Base-by-base conservation (phyloP, 2,797 vertebrate species). In the Malacoraja senta region DNA sequence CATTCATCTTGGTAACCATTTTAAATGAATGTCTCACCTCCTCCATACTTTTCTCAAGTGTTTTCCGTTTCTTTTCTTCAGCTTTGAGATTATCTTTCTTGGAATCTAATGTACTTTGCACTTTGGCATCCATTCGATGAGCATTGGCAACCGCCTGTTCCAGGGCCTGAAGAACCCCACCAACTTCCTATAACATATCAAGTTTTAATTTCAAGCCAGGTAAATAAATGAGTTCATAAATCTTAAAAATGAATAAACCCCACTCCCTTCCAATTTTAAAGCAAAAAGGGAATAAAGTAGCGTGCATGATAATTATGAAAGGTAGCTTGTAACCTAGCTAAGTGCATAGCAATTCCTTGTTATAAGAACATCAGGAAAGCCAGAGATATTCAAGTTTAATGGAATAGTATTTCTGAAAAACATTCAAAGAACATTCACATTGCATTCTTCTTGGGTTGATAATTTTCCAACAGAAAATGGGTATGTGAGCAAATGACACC, bases 81-180 rank as follows among this genome's bases (percentile, higher is more conserved):
- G 95, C 96, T 94, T 96, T 95, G 79, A 99, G 94, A 94, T 98
- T 98, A 95, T 98, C 97, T 94, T 98, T 99, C 95, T 98, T 98
- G 88, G 99, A 95, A 95, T 98, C 98, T 93, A 99, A 96, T 0
- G 97, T 95, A 94, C 98, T 99, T 96, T 96, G 98, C 94, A 96
- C 97, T 96, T 98, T 99, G 76, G 97, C 95, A 65, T 98, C 96
- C 93, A 96, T 95, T 93, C 97, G 97, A 93, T 99, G 98, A 38
- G 96, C 95, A 78, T 98, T 97, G 93, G 98, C 96, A 72, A 99
- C 94, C 10, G 95, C 88, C 93, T 96, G 96, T 95, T 99, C 97
- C 93, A 99, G 95, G 17, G 96, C 95, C 93, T 93, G 96, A 77
- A 99, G 96, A 0, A 93, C 94, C 32, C 96, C 96, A 93, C 95